phyloP scores from a whole-genome alignment of 2,888 invertebrate species.

The Dasypogon diadema region DNA sequence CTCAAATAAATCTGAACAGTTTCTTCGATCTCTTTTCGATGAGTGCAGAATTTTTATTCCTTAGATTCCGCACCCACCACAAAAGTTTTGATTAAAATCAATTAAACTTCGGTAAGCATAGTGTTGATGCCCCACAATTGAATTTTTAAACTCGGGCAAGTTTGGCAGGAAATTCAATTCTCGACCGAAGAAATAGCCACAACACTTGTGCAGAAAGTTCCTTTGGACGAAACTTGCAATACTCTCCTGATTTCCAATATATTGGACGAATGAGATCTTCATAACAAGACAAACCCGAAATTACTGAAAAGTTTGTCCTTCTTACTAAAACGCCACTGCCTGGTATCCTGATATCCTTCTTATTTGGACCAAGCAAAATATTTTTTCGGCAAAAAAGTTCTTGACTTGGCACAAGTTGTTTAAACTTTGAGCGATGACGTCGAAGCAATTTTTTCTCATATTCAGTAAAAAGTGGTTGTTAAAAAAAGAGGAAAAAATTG shows the following conservation, averaged over 20 bases:
- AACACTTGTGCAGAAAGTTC: neutral
- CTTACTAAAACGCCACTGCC: neutral
- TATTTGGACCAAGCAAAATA: constrained; percentile 23
- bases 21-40: no score
- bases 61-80: neutral
- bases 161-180: constrained; percentile 8
- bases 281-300: constrained; percentile 17
- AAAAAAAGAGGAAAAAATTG: neutral
- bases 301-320: constrained; percentile 30
- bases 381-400: neutral
- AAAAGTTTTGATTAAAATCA: constrained; percentile 35
- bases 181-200: neutral
- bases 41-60: no score
- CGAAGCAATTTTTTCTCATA: constrained; percentile 6
- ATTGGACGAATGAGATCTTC: neutral
- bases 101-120: constrained; percentile 16
- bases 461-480: constrained; percentile 20
- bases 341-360: neutral
- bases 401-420: constrained; percentile 42
- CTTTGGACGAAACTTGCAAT: constrained; percentile 5
- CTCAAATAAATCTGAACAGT: no score
- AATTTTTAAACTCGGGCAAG: constrained; percentile 9
- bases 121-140: constrained; percentile 29
- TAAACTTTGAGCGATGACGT: constrained; percentile 45
- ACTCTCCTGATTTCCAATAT: neutral